These are phyloP conservation scores for Cichlasoma orientale DNA, from an alignment of 2,797 vertebrate genomes.

Conservation along the genomic window DNA sequence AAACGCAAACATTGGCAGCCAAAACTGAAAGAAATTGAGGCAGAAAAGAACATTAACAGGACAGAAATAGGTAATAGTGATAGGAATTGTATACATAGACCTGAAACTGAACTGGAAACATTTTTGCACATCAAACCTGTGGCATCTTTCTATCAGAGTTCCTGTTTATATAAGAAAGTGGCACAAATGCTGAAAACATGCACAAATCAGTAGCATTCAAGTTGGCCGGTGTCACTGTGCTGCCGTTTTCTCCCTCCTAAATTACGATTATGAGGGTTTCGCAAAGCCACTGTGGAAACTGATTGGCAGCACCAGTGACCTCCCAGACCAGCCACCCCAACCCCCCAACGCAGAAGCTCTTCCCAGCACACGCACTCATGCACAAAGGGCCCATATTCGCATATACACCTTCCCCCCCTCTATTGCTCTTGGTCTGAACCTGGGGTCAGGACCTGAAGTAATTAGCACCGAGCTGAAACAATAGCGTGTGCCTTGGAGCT, in stretches of 20 bases:
- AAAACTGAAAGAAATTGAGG: background rate
- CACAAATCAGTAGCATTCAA: background rate
- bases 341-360: slow-evolving; percentile 17
- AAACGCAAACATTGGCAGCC: slow-evolving; percentile 1
- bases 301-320: slow-evolving; percentile 75
- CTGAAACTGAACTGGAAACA: background rate
- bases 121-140: background rate
- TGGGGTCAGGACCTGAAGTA: slow-evolving; percentile 73
- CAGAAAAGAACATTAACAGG: background rate
- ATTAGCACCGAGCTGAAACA: slow-evolving; percentile 79
- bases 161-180: background rate
- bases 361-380: slow-evolving; percentile 13
- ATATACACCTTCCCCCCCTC: slow-evolving; percentile 40
- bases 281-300: slow-evolving; percentile 63
- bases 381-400: background rate
- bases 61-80: background rate
- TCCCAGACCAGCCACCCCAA: slow-evolving; percentile 33
- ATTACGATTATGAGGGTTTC: slow-evolving; percentile 44
- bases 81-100: background rate
- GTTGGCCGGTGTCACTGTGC: slow-evolving; percentile 14
- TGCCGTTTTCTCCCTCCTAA: slow-evolving; percentile 25
- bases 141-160: background rate
- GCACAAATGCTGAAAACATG: background rate
- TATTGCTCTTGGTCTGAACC: slow-evolving; percentile 60
- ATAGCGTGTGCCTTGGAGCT: slow-evolving; percentile 69